Percentiles rank a stretch among this genome's conserved stretches.
phyloP scores from a whole-genome alignment of 2,113 vertebrate genomes.

The Cepphus grylle region DNA sequence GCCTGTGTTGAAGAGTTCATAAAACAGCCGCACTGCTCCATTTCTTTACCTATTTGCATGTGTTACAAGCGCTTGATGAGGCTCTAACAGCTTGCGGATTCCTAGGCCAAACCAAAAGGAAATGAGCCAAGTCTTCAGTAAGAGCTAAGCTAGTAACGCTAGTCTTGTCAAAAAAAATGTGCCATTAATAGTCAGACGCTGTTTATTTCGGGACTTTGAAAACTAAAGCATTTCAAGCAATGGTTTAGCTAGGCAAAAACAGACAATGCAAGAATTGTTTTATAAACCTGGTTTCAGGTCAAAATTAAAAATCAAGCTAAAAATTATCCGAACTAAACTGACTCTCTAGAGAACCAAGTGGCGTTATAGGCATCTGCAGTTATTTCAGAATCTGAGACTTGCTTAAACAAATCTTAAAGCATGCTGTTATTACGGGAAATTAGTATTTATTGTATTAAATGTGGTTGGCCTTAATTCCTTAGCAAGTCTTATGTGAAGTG shows the following conservation, averaged over 20 bases:
- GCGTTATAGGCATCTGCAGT: background rate
- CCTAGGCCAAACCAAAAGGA: background rate
- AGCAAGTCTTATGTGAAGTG: background rate
- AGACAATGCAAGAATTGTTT: background rate
- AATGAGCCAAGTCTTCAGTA: background rate
- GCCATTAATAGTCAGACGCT: background rate
- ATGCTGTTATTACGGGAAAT: background rate
- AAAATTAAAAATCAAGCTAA: background rate
- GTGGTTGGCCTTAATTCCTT: background rate
- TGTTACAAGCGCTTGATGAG: background rate
- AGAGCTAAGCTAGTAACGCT: background rate
- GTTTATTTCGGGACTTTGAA: background rate
- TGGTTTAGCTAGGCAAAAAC: background rate
- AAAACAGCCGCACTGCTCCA: background rate
- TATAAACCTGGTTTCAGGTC: background rate
- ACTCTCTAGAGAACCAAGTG: background rate
- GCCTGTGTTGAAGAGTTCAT: background rate
- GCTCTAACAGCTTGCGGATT: background rate
- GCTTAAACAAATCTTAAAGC: background rate
- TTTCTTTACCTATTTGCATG: background rate
- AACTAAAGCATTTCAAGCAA: background rate
- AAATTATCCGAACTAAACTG: background rate
- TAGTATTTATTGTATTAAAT: background rate
- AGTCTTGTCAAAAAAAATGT: background rate
- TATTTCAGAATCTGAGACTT: background rate